Evolutionary conservation across 30 jellyfish, hydroid and myxozoan genomes (phyloP), one percentile per base, ranked within the genome.

Genomic region (Turritopsis rubra): DNA sequence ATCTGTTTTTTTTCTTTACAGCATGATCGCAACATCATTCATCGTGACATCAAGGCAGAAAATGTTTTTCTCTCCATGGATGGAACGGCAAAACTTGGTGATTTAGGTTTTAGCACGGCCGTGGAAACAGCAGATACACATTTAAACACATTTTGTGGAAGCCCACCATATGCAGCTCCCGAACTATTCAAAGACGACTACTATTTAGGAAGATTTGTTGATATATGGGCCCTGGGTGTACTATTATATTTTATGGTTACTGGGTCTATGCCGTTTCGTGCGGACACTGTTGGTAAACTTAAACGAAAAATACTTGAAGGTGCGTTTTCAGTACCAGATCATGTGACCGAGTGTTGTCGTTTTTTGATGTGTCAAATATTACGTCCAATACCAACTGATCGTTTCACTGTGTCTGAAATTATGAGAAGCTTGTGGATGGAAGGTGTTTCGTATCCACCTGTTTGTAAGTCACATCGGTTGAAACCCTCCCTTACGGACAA

Each of bases 81-180:
- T 23, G 98, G 96, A 22, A 84, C 90, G 41, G 94, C 85, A 9
- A 91, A 91, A 81, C 79, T 91, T 22, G 98, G 98, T 20, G 98
- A 91, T 71, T 85, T 91, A n/a, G 98, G 98, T 0, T 91, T 91
- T 79, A 91, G 98, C 77, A 91, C 98, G 1, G 96, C 85, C 52
- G 75, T 92, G 54, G 53, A 81, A 65, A 88, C 96, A 74, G 88
- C 79, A 28, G 96, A 91, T 52, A 87, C 89, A 17, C 75, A 80
- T 16, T 81, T 91, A n/a, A 91, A 86, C 71, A 91, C 98, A 24
- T 91, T 91, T 81, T 91, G 98, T 75, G 98, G 98, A 21, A 87
- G 96, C 16, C 98, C 98, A 13, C 98, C 98, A 21, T 91, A 91
- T 68, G 98, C 98, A 19, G 98, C 98, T 3, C 98, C 98, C 18